Evolutionary conservation across 2,888 invertebrate species (phyloP), one percentile per base, ranked within the genome.

Genomic region (Oegoconia quadripuncta): DNA sequence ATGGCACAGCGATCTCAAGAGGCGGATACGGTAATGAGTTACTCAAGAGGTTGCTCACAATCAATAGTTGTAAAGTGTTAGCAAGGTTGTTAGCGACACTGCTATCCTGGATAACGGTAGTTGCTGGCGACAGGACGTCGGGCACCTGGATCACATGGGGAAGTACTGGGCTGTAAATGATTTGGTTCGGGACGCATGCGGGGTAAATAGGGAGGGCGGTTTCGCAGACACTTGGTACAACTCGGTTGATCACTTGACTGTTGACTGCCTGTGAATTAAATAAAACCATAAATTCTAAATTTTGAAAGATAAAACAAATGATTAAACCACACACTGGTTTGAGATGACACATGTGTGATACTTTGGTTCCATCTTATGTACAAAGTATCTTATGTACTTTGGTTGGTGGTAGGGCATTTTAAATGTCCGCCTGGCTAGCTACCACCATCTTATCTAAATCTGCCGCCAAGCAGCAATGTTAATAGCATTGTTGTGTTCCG

Each of bases 41-140:
- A 33, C 77, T 73, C 1, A 84, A 39, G 1, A 83, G 45, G 34
- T 74, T 83, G 50, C 80, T 79, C 0, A 84, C 83, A 0, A 83
- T 72, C 1, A 84, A 37, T 13, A 84, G 49, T 29, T 84, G 83
- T 3, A 84, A 47, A 0, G 80, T 74, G 43, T 83, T 81, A 0
- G 82, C 83, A 16, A 84, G 39, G 31, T 73, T 83, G 32, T 74
- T 82, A 0, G 81, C 79, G 0, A 83, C 80, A 2, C 73, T 67
- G 31, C 73, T 75, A 12, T 83, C 83, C 42, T 80, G 76, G 1
- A 76, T 67, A 0, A 79, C 64, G 0, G 73, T 73, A 0, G 68
- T 54, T 7, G 50, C 44, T 11, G 11, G 32, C 30, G 25, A 17
- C n/a, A 65, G 58, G 1, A 59, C 28, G 52, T 59, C 0, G 51